Evolutionary conservation across 2,888 invertebrate species (phyloP).

Genomic region (Callimorpha dominula): DNA sequence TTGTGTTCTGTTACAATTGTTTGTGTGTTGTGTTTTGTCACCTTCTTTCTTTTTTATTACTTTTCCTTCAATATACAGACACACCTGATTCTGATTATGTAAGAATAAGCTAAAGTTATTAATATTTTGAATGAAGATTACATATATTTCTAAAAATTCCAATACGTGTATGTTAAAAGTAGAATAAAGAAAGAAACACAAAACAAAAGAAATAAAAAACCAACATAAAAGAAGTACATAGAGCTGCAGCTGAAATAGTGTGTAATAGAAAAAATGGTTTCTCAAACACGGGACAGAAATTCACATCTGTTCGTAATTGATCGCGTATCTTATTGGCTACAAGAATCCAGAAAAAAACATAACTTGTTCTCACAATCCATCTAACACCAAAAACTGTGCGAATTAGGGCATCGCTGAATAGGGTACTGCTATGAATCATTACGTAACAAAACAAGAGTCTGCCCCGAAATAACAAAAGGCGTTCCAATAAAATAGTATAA

Average conservation of each 20-base stretch:
- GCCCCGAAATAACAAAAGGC: slow-evolving; percentile 65
- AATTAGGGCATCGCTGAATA: slow-evolving; percentile 36
- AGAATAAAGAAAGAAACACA: not conserved
- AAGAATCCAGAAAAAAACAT: slow-evolving; percentile 8
- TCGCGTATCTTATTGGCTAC: not conserved
- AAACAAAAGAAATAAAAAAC: not conserved
- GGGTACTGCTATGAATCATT: slow-evolving; percentile 64
- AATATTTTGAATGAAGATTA: no score
- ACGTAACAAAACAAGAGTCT: slow-evolving; percentile 66
- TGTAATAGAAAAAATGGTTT: not conserved
- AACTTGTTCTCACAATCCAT: slow-evolving; percentile 2
- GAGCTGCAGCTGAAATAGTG: not conserved
- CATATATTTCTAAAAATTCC: not conserved
- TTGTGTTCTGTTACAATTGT: no score
- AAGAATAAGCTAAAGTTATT: no score
- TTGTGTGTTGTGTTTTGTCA: no score
- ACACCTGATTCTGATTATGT: no score
- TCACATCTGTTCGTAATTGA: slow-evolving; percentile 3
- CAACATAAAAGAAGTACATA: not conserved
- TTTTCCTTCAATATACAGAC: no score
- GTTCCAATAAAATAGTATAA: slow-evolving; percentile 59
- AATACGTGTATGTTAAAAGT: not conserved
- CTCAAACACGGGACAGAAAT: not conserved
- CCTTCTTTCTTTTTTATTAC: no score
- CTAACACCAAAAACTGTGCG: slow-evolving; percentile 23